phyloP scores from a whole-genome alignment of 1,140 invertebrate genomes.

The Olivierus martensii region DNA sequence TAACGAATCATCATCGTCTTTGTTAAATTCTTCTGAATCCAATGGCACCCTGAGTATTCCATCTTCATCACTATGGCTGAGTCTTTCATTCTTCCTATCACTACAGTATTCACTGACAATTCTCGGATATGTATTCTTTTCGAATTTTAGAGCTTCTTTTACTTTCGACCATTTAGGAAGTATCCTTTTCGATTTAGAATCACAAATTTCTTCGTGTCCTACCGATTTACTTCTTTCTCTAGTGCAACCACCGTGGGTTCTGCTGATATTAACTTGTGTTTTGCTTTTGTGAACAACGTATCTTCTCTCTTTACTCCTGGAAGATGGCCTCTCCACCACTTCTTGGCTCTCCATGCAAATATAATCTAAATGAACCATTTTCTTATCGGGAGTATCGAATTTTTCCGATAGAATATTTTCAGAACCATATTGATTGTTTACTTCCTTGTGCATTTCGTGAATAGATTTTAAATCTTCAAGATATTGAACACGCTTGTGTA shows the following conservation, averaged over 20 bases:
- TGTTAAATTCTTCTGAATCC: neutral
- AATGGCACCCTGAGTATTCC: neutral
- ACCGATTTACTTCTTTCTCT: slow-evolving; percentile 14
- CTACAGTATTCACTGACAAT: neutral
- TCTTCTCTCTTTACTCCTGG: no score
- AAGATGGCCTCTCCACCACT: no score
- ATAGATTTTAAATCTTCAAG: slow-evolving; percentile 53
- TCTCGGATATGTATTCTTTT: slow-evolving; percentile 2
- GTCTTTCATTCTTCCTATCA: neutral
- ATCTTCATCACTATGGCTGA: neutral
- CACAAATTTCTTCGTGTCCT: slow-evolving; percentile 10
- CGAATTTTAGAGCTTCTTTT: slow-evolving; percentile 16
- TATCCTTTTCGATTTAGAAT: slow-evolving; percentile 7
- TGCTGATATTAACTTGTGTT: neutral
- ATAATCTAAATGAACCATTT: no score
- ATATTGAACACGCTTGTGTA: slow-evolving; percentile 52
- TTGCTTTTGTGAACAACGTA: neutral
- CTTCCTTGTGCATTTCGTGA: slow-evolving; percentile 35
- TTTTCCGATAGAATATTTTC: neutral
- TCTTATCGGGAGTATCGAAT: neutral
- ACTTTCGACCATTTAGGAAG: slow-evolving; percentile 16
- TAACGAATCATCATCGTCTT: neutral
- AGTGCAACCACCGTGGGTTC: neutral
- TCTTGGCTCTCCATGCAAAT: no score
- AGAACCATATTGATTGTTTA: slow-evolving; percentile 1